Percentiles rank a stretch among this genome's conserved stretches.
Evolutionary conservation across 1,140 invertebrate genomes (phyloP).

Genomic region (Liolophura sinensis): DNA sequence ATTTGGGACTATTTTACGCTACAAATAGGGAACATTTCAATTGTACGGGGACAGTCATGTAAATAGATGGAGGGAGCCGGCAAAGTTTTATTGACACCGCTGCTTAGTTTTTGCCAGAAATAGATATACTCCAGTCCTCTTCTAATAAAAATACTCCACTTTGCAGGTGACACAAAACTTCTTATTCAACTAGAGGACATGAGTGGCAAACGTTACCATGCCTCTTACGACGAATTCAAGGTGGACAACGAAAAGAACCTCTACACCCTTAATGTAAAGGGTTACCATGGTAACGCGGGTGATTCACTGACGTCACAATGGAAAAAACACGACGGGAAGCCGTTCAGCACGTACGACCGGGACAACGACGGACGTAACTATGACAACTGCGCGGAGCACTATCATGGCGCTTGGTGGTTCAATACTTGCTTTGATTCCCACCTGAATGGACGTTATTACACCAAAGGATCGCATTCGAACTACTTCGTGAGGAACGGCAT

Average conservation of each 20-base stretch:
- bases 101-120: background rate
- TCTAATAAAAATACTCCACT: background rate
- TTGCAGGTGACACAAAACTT: conserved; percentile 60
- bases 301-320: conserved; percentile 54
- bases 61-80: background rate
- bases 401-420: conserved; percentile 64
- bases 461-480: conserved; percentile 49
- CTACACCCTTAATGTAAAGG: conserved; percentile 69
- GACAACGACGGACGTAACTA: conserved; percentile 75
- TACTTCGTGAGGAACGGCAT: conserved; percentile 56
- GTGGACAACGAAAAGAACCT: conserved; percentile 69
- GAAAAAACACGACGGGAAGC: conserved; percentile 68
- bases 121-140: background rate
- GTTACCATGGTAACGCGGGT: conserved; percentile 66
- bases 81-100: background rate
- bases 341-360: conserved; percentile 73
- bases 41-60: background rate
- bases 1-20: too few relatives aligned
- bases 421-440: conserved; percentile 90
- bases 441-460: conserved; percentile 83
- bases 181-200: conserved; percentile 71
- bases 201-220: conserved; percentile 61
- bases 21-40: too few relatives aligned
- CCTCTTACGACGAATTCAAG: conserved; percentile 71
- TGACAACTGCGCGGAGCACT: conserved; percentile 70